Evolutionary conservation across 1,140 invertebrate species (phyloP).

Genomic region (Pogonognathellus flavescens): DNA sequence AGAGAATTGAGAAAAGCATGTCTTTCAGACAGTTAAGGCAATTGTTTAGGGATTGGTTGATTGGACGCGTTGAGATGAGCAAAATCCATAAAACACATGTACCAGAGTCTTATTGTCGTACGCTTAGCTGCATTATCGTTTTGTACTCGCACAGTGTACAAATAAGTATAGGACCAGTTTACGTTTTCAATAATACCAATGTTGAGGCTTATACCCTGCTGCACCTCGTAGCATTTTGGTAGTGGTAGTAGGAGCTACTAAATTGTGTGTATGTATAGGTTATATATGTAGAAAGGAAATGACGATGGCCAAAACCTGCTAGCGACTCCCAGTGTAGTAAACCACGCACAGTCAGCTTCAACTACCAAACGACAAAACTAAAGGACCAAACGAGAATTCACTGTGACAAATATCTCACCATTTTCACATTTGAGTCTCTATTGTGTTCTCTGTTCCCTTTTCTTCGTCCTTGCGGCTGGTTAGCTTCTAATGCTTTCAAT

Average conservation of each 20-base stretch:
- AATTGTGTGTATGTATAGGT: too few species aligned
- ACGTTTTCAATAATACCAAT: too few species aligned
- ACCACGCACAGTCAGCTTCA: not conserved
- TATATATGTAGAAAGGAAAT: too few species aligned
- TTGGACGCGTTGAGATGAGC: slow-evolving; percentile 17
- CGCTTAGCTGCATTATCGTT: too few species aligned
- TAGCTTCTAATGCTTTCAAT: slow-evolving; percentile 40
- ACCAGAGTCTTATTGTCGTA: too few species aligned
- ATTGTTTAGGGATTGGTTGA: slow-evolving; percentile 1
- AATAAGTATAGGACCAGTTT: too few species aligned
- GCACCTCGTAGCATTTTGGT: too few species aligned
- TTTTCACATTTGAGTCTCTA: slow-evolving; percentile 30
- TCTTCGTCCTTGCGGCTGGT: slow-evolving; percentile 42
- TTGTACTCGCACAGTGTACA: too few species aligned
- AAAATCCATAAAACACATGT: slow-evolving; percentile 12
- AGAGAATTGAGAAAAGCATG: slow-evolving; percentile 1
- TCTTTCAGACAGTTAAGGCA: slow-evolving; percentile 6
- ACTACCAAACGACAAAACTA: not conserved
- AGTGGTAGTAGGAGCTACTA: too few species aligned
- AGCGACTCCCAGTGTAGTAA: not conserved
- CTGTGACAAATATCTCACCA: slow-evolving; percentile 44
- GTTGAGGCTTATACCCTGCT: too few species aligned
- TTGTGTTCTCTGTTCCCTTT: slow-evolving; percentile 28
- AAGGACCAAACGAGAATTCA: slow-evolving; percentile 27
- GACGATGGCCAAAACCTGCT: too few species aligned